These are phyloP conservation scores for Temnothorax ravouxi DNA, from an alignment of 2,888 invertebrate genomes.

Conservation along the genomic window DNA sequence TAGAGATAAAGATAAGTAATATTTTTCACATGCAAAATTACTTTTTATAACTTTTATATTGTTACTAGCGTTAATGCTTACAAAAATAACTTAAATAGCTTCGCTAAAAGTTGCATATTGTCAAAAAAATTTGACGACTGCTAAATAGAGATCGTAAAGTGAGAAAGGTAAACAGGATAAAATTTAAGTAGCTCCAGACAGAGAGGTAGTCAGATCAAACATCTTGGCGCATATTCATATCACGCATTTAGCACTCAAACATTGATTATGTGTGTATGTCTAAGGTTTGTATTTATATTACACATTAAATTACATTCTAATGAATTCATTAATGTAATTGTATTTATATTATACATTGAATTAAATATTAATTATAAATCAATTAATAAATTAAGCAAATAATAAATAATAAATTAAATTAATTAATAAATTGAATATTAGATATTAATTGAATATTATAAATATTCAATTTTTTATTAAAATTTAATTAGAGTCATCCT, in stretches of 20 bases:
- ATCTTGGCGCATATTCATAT: neutral
- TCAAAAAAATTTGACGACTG: neutral
- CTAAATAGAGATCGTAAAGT: neutral
- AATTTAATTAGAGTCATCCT: neutral
- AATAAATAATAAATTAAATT: neutral
- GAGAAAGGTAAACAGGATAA: constrained; percentile 3
- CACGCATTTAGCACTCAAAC: constrained; percentile 9
- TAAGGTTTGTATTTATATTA: neutral
- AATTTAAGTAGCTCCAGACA: constrained; percentile 5
- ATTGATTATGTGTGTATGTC: neutral
- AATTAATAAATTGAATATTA: neutral
- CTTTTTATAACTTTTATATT: neutral
- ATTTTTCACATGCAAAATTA: neutral
- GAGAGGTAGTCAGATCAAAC: neutral
- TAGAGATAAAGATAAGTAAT: neutral
- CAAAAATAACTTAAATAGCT: neutral
- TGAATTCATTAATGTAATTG: neutral
- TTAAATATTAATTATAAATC: neutral
- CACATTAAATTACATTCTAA: neutral
- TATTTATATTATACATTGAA: neutral
- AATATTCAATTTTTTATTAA: neutral
- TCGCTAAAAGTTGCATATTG: neutral
- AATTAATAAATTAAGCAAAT: neutral
- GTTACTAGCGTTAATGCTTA: neutral
- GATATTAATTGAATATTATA: neutral